Conservation (phyloP, 2,888 invertebrate species). For the Glaucopsyche alexis region DNA sequence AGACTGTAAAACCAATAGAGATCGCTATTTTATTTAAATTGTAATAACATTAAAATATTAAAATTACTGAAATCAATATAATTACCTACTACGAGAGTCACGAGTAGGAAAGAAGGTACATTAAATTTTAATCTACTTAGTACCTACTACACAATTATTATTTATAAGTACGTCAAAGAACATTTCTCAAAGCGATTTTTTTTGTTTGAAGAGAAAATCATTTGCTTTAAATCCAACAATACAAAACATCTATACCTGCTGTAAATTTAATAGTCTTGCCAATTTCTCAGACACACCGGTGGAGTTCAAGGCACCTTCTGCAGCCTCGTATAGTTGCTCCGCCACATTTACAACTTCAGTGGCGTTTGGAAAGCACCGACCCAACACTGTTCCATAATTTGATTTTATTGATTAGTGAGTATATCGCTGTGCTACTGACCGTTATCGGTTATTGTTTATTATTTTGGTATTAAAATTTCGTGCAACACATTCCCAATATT, state of each 20-base stretch:
- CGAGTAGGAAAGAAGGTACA: no score
- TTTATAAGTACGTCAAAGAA: no score
- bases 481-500: not conserved
- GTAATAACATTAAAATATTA: no score
- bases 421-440: not conserved
- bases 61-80: no score
- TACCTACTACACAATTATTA: no score
- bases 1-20: no score
- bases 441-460: no score
- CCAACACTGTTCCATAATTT: slow-evolving; percentile 57
- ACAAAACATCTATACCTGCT: slow-evolving; percentile 56
- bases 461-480: no score
- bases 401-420: slow-evolving; percentile 2
- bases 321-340: slow-evolving; percentile 41
- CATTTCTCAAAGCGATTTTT: no score
- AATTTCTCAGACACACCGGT: slow-evolving; percentile 53
- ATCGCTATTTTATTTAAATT: no score
- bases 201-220: not conserved
- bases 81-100: no score
- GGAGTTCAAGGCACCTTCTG: slow-evolving; percentile 43
- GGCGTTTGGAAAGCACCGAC: slow-evolving; percentile 64
- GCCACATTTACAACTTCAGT: slow-evolving; percentile 48
- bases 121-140: no score
- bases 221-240: not conserved
- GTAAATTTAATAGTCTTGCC: slow-evolving; percentile 52